Evolutionary conservation across 2,113 vertebrate genomes (phyloP), one percentile per base, ranked within the genome.

Genomic region (Chionis minor): DNA sequence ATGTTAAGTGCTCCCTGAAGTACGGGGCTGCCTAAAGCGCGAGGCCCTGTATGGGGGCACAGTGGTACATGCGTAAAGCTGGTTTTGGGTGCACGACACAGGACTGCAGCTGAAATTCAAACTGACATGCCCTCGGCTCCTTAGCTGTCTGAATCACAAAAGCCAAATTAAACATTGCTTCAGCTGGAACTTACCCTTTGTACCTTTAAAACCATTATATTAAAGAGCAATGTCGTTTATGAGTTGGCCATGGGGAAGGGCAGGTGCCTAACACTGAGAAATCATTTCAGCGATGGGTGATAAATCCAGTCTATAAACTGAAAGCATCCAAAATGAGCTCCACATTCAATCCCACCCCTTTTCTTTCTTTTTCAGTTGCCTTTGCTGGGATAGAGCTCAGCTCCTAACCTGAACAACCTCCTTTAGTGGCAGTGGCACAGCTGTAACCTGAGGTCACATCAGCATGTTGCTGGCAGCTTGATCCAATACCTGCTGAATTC

Each of bases 111-210:
- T 85, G 58, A 67, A 94, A 93, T 55, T 9, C 94, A 62, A 59
- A 40, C 55, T 42, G 78, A 91, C 62, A 5, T 96, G 91, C 89
- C 94, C 87, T 67, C 7, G 3, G 77, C 90, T 89, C 66, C 93
- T 88, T 9, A 55, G 89, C 89, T 47, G 71, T 47, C 91, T 81
- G 89, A 96, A 66, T 35, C 81, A 90, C 87, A 80, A 92, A 82
- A 96, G 95, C 96, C 95, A 97, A 95, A 92, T 89, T 87, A 91
- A 97, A 94, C 95, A 96, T 95, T 96, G 89, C 87, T 97, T 95
- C 97, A 96, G 94, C 91, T 94, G 92, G 70, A 96, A 17, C 78
- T 91, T 96, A 75, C 17, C 93, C 95, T 97, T 95, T 96, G 87
- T 78, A 83, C 94, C 94, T 95, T 94, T 23, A 69, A 61, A 97